These are phyloP conservation scores for Notodonta ziczac DNA, from an alignment of 2,888 invertebrate genomes.

Conservation along the genomic window DNA sequence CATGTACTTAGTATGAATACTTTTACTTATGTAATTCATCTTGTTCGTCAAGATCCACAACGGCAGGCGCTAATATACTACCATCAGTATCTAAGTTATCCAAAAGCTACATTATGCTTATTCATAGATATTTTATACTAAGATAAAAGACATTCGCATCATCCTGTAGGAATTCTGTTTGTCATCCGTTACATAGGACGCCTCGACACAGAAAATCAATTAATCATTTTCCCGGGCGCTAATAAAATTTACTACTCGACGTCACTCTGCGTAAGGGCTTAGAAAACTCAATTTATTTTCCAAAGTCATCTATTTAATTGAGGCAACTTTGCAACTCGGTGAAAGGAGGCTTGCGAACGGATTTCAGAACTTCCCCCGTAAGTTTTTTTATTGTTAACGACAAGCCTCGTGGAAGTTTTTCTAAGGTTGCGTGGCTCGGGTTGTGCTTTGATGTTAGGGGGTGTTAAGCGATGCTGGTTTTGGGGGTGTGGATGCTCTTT, in stretches of 20 bases:
- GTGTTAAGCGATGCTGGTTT: conserved; percentile 18
- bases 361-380: conserved; percentile 34
- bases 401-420: conserved; percentile 35
- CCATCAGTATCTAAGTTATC: not conserved
- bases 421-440: conserved; percentile 21
- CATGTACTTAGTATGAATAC: no score
- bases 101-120: not conserved
- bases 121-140: conserved; percentile 9
- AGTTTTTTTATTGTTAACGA: conserved; percentile 45
- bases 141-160: conserved; percentile 33
- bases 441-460: conserved; percentile 33
- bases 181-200: conserved; percentile 46
- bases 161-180: conserved; percentile 49
- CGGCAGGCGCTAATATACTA: no score
- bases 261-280: conserved; percentile 44
- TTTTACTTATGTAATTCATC: no score
- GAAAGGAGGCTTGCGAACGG: conserved; percentile 34
- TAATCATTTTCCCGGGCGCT: conserved; percentile 56
- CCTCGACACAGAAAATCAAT: conserved; percentile 50
- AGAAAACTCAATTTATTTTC: conserved; percentile 52
- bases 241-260: conserved; percentile 62
- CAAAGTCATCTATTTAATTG: conserved; percentile 62
- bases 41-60: no score
- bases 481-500: not conserved
- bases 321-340: conserved; percentile 50